phyloP scores from a whole-genome alignment of 2,113 vertebrate genomes.

The Thalassoma bifasciatum region DNA sequence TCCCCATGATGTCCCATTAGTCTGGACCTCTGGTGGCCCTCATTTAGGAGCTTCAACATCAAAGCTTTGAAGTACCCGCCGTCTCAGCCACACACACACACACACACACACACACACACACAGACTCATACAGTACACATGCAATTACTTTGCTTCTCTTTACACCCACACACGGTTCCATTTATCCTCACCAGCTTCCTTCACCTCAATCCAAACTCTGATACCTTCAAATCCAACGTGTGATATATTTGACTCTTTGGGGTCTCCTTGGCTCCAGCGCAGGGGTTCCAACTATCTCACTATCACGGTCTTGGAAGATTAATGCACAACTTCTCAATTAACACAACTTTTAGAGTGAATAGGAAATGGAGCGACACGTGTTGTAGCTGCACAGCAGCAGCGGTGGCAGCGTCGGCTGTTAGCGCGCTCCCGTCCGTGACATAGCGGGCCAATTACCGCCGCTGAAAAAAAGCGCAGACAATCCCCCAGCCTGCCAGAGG shows the following conservation, averaged over 20 bases:
- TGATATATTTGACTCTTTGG: slow-evolving; percentile 22
- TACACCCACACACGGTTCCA: slow-evolving; percentile 71
- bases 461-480: slow-evolving; percentile 54
- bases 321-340: slow-evolving; percentile 37
- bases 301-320: slow-evolving; percentile 5
- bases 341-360: not conserved
- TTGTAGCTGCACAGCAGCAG: slow-evolving; percentile 29
- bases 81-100: slow-evolving; percentile 57
- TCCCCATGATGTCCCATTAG: slow-evolving; percentile 86
- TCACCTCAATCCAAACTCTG: slow-evolving; percentile 57
- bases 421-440: slow-evolving; percentile 58
- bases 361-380: slow-evolving; percentile 47
- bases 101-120: slow-evolving; percentile 61
- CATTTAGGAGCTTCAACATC: slow-evolving; percentile 84
- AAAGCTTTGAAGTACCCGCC: slow-evolving; percentile 83
- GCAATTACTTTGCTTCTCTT: slow-evolving; percentile 72
- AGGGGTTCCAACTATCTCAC: not conserved
- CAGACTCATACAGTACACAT: slow-evolving; percentile 53
- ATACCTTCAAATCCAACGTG: slow-evolving; percentile 30
- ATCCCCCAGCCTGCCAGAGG: slow-evolving; percentile 64
- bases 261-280: not conserved
- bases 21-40: slow-evolving; percentile 83
- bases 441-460: slow-evolving; percentile 73
- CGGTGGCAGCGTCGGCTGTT: slow-evolving; percentile 66
- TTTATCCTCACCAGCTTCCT: slow-evolving; percentile 66